Evolutionary conservation across 2,888 invertebrate species (phyloP), one percentile per base, ranked within the genome.

Genomic region (Trichopoda pennipes): DNA sequence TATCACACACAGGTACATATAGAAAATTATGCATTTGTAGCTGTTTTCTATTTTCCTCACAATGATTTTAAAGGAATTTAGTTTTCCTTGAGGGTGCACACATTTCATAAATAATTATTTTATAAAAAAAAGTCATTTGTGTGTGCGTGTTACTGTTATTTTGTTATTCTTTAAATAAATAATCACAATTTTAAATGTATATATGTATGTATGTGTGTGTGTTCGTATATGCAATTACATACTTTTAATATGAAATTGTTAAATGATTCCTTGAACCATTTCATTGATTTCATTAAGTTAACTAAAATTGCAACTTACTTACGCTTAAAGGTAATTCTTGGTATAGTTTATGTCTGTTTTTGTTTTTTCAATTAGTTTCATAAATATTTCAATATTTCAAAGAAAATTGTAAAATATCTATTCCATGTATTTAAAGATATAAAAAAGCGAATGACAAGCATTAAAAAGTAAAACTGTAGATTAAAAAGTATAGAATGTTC

Each of bases 251-350:
- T 74, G 47, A 55, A 68, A 66, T 42, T 53, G n/a, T 68, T 74
- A 63, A 68, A 32, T 47, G 44, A 69, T 73, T 66, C 72, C 74
- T 74, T 64, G 68, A 78, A 78, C 42, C 47, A 2, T 4, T 28
- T 28, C 28, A 28, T 64, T 72, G 63, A 56, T 72, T 58, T 77
- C 19, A 72, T 72, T 44, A 44, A n/a, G n/a, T n/a, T 2, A 44
- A 44, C 16, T n/a, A 16, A 7, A 44, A 44, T 16, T n/a, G 16
- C 44, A 16, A 12, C 44, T n/a, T 44, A 1, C 14, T 16, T 12
- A 16, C 16, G 14, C 1, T 44, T n/a, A 3, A n/a, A 44, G 3
- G 44, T 44, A 44, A 44, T 16, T 44, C 3, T 44, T 16, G 14
- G n/a, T 16, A 44, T 44, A 4, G 44, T n/a, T 7, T n/a, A 44